Percentiles rank a stretch among this genome's conserved stretches.
Conservation (phyloP, 2,797 vertebrate species). For the Crenichthys baileyi region DNA sequence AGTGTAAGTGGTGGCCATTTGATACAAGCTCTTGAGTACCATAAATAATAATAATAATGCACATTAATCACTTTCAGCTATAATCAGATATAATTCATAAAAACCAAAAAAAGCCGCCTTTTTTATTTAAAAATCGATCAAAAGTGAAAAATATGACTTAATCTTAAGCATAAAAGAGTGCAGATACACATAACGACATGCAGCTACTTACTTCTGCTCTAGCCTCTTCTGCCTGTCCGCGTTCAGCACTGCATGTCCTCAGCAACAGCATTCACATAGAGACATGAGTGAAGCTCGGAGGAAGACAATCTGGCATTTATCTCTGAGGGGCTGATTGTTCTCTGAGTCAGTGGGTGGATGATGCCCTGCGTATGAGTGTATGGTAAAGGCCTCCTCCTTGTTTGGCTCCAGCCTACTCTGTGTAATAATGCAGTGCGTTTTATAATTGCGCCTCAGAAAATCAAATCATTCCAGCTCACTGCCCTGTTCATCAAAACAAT, state of each 20-base stretch:
- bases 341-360: constrained; percentile 62
- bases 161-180: background rate
- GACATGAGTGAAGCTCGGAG: constrained; percentile 33
- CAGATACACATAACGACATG: background rate
- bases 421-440: constrained; percentile 31
- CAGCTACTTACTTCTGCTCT: constrained; percentile 36
- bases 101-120: background rate
- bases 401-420: constrained; percentile 29
- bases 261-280: constrained; percentile 4
- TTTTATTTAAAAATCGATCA: no score
- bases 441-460: constrained; percentile 38
- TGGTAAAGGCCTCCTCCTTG: constrained; percentile 49
- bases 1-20: background rate
- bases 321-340: constrained; percentile 56
- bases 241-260: constrained; percentile 22
- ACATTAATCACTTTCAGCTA: background rate
- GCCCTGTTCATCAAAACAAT: constrained; percentile 33
- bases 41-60: background rate
- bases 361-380: constrained; percentile 39
- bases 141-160: background rate
- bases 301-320: constrained; percentile 49
- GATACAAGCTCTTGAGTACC: background rate
- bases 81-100: background rate
- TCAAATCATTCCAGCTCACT: constrained; percentile 49
- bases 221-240: constrained; percentile 7